phyloP scores from a whole-genome alignment of 64 coral and sea anemone genomes.

The Montipora foliosa region DNA sequence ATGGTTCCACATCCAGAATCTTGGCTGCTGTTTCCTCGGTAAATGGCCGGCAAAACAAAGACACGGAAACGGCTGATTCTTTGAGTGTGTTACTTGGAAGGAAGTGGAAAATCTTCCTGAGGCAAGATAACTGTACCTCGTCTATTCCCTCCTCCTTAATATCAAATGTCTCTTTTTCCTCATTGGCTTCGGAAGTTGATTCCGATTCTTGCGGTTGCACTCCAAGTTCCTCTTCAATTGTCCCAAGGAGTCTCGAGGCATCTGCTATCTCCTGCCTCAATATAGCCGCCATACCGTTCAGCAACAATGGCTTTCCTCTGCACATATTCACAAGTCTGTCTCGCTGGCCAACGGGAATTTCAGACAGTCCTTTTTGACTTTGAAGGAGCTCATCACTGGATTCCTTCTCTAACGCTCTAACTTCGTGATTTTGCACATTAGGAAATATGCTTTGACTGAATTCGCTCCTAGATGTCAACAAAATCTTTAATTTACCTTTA shows the following conservation, averaged over 20 bases:
- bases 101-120: constrained; percentile 27
- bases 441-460: not conserved
- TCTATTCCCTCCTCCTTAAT: constrained; percentile 8
- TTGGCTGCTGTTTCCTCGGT: constrained; percentile 16
- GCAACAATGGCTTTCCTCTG: constrained; percentile 18
- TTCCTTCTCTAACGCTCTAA: not conserved
- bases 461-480: constrained; percentile 12
- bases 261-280: constrained; percentile 31
- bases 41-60: constrained; percentile 26
- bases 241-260: constrained; percentile 20
- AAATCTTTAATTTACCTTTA: not conserved
- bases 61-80: constrained; percentile 21
- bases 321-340: constrained; percentile 5
- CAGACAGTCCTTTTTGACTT: not conserved
- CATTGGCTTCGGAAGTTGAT: not conserved
- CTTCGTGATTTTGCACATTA: not conserved
- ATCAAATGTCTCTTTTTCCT: not conserved
- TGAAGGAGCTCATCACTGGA: not conserved
- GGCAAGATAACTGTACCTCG: not conserved
- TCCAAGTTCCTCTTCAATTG: constrained; percentile 2
- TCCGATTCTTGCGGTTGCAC: not conserved
- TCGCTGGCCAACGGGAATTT: not conserved
- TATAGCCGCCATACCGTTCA: constrained; percentile 12
- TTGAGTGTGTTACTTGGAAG: constrained; percentile 13
- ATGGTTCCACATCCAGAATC: not conserved